Evolutionary conservation across 2,113 vertebrate species (phyloP), one percentile per base, ranked within the genome.

Genomic region (Miniopterus natalensis): DNA sequence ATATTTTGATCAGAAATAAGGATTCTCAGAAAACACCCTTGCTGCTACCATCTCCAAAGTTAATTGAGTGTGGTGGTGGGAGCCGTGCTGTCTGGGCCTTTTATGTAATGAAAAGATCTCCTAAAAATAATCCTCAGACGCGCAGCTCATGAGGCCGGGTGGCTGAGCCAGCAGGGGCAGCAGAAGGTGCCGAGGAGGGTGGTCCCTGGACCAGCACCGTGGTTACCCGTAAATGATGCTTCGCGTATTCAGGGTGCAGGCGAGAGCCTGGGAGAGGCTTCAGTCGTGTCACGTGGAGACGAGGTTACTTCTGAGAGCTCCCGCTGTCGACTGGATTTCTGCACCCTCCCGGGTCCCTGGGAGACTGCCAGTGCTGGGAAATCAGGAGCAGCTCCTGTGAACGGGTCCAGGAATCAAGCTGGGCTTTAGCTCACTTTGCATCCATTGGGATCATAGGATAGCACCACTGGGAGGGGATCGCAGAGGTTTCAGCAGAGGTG

Each of bases 81-180:
- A 93, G 51, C 47, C 78, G 6, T 47, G 78, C 84, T 83, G 88
- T 70, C 92, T 66, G 66, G 49, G 90, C 81, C 94, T 87, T 95
- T 96, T 95, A 49, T 92, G 90, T 92, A 88, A 96, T 88, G 80
- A 92, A 95, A 93, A 92, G 81, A 78, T 88, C 77, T 93, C 93
- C 96, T 93, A 95, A 96, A 97, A 94, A 95, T 94, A 95, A 57
- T 25, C 31, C 77, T n/a, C 61, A 27, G 81, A 53, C 68, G 94
- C 57, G 36, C 51, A 5, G 96, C 85, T 90, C 2, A 0, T 20
- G 15, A n/a, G 61, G 73, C 84, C 21, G 4, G 71, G 49, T 29
- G 53, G 45, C 61, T 31, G 66, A 81, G 90, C 91, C 83, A 42
- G 95, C 84, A 55, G 78, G 94, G 83, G 63, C 12, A 8, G 89